Evolutionary conservation across 92 coral and sea anemone species (phyloP).

Genomic region (Phenganax subtilis): DNA sequence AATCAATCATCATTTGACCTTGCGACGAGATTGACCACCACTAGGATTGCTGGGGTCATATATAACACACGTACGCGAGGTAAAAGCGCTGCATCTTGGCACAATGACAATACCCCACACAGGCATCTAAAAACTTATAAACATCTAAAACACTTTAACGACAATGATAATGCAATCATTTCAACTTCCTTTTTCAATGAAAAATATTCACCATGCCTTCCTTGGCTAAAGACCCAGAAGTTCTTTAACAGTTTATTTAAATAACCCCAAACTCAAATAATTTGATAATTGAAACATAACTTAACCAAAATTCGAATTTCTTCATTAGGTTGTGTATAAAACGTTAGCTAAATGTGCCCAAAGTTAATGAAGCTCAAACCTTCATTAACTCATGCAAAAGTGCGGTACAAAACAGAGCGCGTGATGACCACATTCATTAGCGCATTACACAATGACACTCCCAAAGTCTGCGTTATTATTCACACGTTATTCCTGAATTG

Average conservation of each 20-base stretch:
- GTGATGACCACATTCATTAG: no score
- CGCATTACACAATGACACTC: no score
- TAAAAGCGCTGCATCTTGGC: background rate
- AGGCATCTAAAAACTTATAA: slow-evolving; percentile 8
- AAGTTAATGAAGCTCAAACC: background rate
- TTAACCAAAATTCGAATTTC: background rate
- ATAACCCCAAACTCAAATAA: background rate
- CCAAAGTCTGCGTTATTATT: no score
- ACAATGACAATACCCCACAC: slow-evolving; percentile 21
- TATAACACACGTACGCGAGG: no score
- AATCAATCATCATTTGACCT: background rate
- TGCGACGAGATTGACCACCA: slow-evolving; percentile 14
- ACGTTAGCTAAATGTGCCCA: background rate
- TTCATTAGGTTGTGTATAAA: background rate
- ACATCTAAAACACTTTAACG: slow-evolving; percentile 7
- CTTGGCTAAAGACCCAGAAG: no score
- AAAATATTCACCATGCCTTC: no score
- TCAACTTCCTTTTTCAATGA: background rate
- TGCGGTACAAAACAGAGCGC: background rate
- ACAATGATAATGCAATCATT: background rate
- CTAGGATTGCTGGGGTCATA: background rate
- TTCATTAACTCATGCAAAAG: background rate
- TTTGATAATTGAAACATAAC: background rate
- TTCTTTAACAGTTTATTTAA: no score
- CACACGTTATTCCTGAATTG: no score